Evolutionary conservation across 1,140 invertebrate species (phyloP).

Genomic region (Tachypleus tridentatus): DNA sequence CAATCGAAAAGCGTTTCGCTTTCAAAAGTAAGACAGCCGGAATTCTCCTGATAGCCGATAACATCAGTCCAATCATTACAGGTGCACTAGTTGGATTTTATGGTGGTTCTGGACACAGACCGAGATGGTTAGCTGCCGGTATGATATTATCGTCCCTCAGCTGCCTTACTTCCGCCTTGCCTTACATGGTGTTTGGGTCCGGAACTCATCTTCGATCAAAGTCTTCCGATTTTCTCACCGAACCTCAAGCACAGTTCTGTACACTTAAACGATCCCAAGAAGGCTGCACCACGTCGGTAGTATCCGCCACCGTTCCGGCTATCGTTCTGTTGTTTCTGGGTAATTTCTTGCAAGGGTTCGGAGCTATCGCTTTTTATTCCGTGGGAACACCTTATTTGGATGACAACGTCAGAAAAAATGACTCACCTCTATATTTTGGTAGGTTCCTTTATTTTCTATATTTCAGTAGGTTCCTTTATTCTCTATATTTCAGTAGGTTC

Average conservation of each 20-base stretch:
- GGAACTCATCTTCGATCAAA: constrained; percentile 18
- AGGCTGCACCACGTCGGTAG: constrained; percentile 6
- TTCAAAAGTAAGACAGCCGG: constrained; percentile 60
- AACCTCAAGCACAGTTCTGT: neutral
- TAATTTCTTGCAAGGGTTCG: constrained; percentile 24
- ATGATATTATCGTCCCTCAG: constrained; percentile 53
- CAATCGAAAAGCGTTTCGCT: constrained; percentile 44
- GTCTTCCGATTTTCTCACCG: neutral
- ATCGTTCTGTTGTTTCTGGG: constrained; percentile 18
- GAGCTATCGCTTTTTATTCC: constrained; percentile 23
- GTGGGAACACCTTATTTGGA: constrained; percentile 31
- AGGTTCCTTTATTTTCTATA: neutral
- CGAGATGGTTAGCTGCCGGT: constrained; percentile 55
- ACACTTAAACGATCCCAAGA: neutral
- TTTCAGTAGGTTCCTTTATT: no score
- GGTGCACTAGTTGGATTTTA: constrained; percentile 15
- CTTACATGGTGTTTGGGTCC: constrained; percentile 52
- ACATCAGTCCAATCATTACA: constrained; percentile 14
- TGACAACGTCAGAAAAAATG: constrained; percentile 31
- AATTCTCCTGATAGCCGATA: constrained; percentile 30
- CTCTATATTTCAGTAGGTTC: no score
- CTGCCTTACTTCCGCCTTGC: constrained; percentile 49
- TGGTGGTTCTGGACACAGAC: constrained; percentile 46
- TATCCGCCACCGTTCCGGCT: constrained; percentile 6
- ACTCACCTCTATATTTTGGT: constrained; percentile 27